Evolutionary conservation across 2,888 invertebrate genomes (phyloP).

Genomic region (Philereme vetulata): DNA sequence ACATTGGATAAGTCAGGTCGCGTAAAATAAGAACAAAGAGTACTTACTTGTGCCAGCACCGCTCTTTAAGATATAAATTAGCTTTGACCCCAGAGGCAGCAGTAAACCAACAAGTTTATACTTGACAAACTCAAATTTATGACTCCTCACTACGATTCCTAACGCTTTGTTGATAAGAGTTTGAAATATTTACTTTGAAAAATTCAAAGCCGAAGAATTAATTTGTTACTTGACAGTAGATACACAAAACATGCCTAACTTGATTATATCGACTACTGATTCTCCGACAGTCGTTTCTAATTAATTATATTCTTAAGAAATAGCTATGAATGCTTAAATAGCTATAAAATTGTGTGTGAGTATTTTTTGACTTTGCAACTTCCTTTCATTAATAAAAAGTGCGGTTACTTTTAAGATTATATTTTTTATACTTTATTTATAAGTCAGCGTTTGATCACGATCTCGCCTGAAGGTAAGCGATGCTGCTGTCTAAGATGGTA

Average conservation of each 20-base stretch:
- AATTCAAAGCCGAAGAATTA: conserved; percentile 24
- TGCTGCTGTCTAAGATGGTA: too few species aligned
- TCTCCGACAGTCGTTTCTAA: neutral
- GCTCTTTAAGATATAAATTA: conserved; percentile 54
- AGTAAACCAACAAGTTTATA: conserved; percentile 69
- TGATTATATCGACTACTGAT: conserved; percentile 17
- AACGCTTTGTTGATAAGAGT: conserved; percentile 33
- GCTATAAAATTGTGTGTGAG: neutral
- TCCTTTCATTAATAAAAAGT: conserved; percentile 9
- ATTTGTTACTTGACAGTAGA: conserved; percentile 32
- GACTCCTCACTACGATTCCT: conserved; percentile 39
- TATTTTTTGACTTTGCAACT: conserved; percentile 4
- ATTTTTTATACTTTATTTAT: too few species aligned
- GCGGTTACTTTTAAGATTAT: neutral
- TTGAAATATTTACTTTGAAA: conserved; percentile 32
- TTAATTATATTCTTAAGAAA: neutral
- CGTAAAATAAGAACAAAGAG: conserved; percentile 46
- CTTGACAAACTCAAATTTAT: conserved; percentile 61
- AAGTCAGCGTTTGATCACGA: too few species aligned
- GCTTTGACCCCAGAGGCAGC: conserved; percentile 60
- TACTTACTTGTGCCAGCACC: conserved; percentile 36
- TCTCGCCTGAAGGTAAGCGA: too few species aligned
- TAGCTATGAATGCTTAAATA: neutral
- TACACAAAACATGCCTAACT: conserved; percentile 29
- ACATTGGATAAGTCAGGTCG: conserved; percentile 42